Evolutionary conservation across 2,888 invertebrate genomes (phyloP).

Genomic region (Dorcus hopei): DNA sequence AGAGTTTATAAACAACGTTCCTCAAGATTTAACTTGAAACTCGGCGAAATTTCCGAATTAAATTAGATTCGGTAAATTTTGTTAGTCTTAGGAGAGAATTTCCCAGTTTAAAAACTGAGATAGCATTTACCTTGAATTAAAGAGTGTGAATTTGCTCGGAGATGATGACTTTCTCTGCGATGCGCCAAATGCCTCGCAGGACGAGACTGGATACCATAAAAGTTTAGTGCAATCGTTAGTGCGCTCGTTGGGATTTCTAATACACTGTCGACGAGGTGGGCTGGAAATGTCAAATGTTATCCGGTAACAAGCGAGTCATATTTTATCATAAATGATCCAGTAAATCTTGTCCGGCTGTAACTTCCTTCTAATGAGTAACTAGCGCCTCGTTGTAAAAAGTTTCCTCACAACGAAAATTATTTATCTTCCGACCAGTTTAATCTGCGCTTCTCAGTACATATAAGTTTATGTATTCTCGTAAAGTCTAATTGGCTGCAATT

Average conservation of each 20-base stretch:
- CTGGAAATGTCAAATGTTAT: constrained; percentile 27
- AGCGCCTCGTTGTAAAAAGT: not conserved
- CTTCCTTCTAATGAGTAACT: constrained; percentile 3
- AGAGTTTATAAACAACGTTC: too few species aligned
- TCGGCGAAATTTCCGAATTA: too few species aligned
- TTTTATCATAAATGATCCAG: constrained; percentile 9
- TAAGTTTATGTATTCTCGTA: too few species aligned
- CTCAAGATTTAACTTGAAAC: too few species aligned
- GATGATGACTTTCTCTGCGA: constrained; percentile 24
- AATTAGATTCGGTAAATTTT: too few species aligned
- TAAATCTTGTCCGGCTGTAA: constrained; percentile 5
- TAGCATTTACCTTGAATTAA: constrained; percentile 29
- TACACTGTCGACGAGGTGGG: constrained; percentile 24
- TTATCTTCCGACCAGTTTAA: too few species aligned
- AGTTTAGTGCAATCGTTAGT: constrained; percentile 34
- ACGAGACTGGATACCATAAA: constrained; percentile 30
- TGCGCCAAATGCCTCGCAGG: constrained; percentile 17
- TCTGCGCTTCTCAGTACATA: too few species aligned
- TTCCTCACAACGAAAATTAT: too few species aligned
- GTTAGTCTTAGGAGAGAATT: too few species aligned
- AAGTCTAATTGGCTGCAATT: too few species aligned
- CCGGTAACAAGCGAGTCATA: constrained; percentile 18
- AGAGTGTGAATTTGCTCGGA: constrained; percentile 17
- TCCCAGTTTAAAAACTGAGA: constrained; percentile 16
- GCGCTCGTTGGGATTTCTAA: constrained; percentile 32